phyloP scores from a whole-genome alignment of 2,797 vertebrate species.

The Rhyacichthys aspro region DNA sequence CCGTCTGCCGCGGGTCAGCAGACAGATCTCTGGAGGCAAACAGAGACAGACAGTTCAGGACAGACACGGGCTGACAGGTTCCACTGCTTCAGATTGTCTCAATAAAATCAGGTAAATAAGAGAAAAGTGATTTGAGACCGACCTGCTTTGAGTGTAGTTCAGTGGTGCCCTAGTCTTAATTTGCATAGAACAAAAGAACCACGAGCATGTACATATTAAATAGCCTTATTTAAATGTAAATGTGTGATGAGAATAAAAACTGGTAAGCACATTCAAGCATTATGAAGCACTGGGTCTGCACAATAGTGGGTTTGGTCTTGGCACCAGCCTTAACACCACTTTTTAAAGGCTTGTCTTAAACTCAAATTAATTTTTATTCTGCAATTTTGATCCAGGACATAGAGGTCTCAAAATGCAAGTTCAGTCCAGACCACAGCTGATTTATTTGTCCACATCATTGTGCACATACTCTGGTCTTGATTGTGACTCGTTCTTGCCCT shows the following conservation, averaged over 20 bases:
- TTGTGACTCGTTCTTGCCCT: background rate
- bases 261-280: background rate
- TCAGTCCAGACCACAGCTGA: too few relatives aligned
- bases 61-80: slow-evolving; percentile 15
- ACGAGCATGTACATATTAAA: background rate
- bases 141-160: slow-evolving; percentile 2
- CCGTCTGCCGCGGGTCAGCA: slow-evolving; percentile 91
- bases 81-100: slow-evolving; percentile 5
- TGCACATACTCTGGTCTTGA: background rate
- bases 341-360: too few relatives aligned
- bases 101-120: background rate
- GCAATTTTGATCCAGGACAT: too few relatives aligned
- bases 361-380: too few relatives aligned
- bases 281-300: too few relatives aligned
- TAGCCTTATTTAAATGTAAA: background rate
- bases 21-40: slow-evolving; percentile 86
- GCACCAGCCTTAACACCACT: too few relatives aligned
- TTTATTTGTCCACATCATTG: background rate
- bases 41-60: slow-evolving; percentile 1
- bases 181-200: slow-evolving; percentile 4
- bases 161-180: background rate
- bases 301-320: too few relatives aligned
- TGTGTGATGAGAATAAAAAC: slow-evolving; percentile 10
- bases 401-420: too few relatives aligned
- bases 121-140: slow-evolving; percentile 7